Evolutionary conservation across 2,888 invertebrate genomes (phyloP), one percentile per base, ranked within the genome.

Genomic region (Pemphredon lugubris): DNA sequence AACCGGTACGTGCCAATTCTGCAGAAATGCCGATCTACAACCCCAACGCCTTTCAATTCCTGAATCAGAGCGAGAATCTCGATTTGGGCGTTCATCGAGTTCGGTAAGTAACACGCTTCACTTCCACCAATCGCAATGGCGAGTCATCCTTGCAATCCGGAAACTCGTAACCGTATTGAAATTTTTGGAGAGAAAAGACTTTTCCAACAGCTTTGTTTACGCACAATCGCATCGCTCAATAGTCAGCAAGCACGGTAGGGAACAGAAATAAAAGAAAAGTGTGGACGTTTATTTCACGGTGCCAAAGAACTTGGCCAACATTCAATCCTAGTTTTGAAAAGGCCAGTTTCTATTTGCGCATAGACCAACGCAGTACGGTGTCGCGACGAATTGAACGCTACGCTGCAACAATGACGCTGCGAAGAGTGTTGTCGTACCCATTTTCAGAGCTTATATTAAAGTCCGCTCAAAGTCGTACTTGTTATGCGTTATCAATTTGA

Each of bases 31-130:
- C 92, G 23, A 92, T 95, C 50, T 95, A 93, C 89, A 96, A 96
- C 88, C 96, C 96, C 0, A 95, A 95, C 83, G 97, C 96, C 1
- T 93, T 93, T 86, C 93, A 95, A 85, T 96, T 96, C 85, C 90
- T 96, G 72, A 94, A 94, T 85, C 93, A 94, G 84, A 95, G 95
- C 54, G 96, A 96, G 85, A 92, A 93, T 54, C 92, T 96, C 79
- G 94, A 94, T 77, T 92, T 96, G 78, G 94, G 94, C 66, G 91
- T 92, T 34, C 93, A 94, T 88, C 92, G 95, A 77, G 91, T 96
- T 58, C 94, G 95, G 95, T 95, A 90, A 90, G 86, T 80, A 18
- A 30, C 21, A 21, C 37, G n/a, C 16, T 21, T n/a, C n/a, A 13
- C 4, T 7, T 34, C 39, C 18, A 11, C n/a, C 23, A 11, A 30